Evolutionary conservation across 2,888 invertebrate genomes (phyloP).

Genomic region (Cosmia pyralina): DNA sequence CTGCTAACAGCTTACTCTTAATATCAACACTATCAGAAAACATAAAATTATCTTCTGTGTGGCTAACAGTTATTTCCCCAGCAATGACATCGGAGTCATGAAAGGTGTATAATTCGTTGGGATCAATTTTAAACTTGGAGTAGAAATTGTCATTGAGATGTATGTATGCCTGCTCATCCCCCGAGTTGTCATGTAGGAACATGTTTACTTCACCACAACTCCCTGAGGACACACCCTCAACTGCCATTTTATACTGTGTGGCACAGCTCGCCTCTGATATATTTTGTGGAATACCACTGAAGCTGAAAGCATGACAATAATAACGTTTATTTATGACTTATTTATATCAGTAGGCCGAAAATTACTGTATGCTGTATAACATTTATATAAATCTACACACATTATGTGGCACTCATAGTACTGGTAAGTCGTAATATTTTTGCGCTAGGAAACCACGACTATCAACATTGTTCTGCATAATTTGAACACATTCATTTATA

Average conservation of each 20-base stretch:
- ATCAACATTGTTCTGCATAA: not conserved
- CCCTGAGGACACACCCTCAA: constrained; percentile 83
- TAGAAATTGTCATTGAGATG: constrained; percentile 87
- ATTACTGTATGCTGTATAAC: not conserved
- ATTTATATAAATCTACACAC: not conserved
- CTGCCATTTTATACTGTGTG: constrained; percentile 88
- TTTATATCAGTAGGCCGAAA: not conserved
- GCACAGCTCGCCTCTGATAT: constrained; percentile 89
- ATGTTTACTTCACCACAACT: constrained; percentile 85
- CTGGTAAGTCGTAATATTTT: not conserved
- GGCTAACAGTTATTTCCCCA: constrained; percentile 86
- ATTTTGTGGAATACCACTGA: constrained; percentile 88
- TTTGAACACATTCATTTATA: not conserved
- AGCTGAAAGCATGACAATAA: constrained; percentile 72
- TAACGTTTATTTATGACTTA: not conserved
- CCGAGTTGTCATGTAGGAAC: constrained; percentile 85
- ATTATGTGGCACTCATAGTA: not conserved
- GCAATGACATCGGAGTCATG: constrained; percentile 88
- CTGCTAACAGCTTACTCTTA: constrained; percentile 75
- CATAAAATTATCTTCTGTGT: constrained; percentile 86
- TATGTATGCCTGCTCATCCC: constrained; percentile 85
- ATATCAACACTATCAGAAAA: constrained; percentile 81
- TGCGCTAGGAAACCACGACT: not conserved
- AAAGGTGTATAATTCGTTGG: constrained; percentile 88
- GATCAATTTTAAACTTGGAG: constrained; percentile 88